These are phyloP conservation scores for Epinephelus malabaricus DNA, from an alignment of 2,797 vertebrate species.

Conservation along the genomic window DNA sequence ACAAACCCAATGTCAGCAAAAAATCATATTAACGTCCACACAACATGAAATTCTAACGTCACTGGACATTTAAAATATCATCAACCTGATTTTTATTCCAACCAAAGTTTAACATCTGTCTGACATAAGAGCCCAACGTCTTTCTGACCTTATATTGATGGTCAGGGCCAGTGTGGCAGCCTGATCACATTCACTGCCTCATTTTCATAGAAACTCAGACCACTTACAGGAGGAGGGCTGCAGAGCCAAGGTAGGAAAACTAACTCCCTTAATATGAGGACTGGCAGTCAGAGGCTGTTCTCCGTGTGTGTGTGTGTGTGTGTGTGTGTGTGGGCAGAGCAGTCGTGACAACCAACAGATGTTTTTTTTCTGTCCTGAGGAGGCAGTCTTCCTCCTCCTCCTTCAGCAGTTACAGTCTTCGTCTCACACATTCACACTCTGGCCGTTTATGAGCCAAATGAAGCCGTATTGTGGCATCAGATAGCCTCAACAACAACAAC, in stretches of 20 bases:
- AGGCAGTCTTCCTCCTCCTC: constrained; percentile 25
- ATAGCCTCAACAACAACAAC: neutral
- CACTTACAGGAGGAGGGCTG: neutral
- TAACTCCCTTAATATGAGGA: neutral
- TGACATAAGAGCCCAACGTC: no score
- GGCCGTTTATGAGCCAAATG: neutral
- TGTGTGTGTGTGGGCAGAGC: neutral
- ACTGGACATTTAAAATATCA: no score
- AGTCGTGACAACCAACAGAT: constrained; percentile 28
- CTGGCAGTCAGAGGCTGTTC: neutral
- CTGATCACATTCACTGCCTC: no score
- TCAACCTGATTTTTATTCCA: no score
- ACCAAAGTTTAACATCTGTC: no score
- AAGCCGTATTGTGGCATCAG: neutral
- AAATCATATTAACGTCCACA: no score
- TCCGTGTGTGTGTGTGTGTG: neutral
- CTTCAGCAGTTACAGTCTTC: constrained; percentile 1
- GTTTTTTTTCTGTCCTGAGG: constrained; percentile 15
- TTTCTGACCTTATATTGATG: no score
- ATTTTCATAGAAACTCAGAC: no score
- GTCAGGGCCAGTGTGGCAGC: no score
- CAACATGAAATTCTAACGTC: no score
- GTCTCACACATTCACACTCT: constrained; percentile 23
- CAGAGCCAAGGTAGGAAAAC: neutral
- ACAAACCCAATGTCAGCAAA: no score